Evolutionary conservation across 2,888 invertebrate species (phyloP), one percentile per base, ranked within the genome.

Genomic region (Xiphydria camelus): DNA sequence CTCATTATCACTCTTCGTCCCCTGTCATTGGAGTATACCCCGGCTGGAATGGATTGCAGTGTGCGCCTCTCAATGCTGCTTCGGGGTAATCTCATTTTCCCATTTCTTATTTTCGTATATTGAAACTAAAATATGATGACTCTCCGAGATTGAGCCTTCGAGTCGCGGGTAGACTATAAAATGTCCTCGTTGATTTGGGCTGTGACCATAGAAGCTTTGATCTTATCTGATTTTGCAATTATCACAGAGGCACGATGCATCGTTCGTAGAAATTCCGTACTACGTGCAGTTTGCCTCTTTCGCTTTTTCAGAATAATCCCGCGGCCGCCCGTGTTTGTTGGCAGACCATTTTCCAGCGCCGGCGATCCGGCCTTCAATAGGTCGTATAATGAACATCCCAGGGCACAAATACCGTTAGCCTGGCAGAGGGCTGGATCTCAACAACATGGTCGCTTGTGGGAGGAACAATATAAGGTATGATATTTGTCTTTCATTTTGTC

Each of bases 1-100:
- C 74, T 17, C 67, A 68, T 52, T 73, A 70, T 56, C 68, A 71
- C 46, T 62, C 69, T 5, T 55, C 59, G 23, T 71, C 73, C 7
- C 69, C 75, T 14, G 66, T 70, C 7, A 53, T 70, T 21, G 72
- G 70, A 26, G 52, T 57, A 23, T 70, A 68, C 53, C 49, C 68
- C 4, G 57, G 59, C 40, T 74, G 73, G 68, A 68, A 61, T 56
- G 64, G 68, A 47, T 49, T 61, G 21, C 70, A 69, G 49, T 70
- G 72, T 33, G 47, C 61, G 9, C 59, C 70, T 9, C 59, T 64
- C 50, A 61, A 57, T 47, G 47, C 53, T 17, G 62, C 62, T 10
- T 49, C 62, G 3, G 68, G 66, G 70, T 70, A 53, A 59, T 44
- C 41, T 33, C 17, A 36, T 37, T 9, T 20, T 23, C 4, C 18